These are phyloP conservation scores for Biston betularia DNA, from an alignment of 2,888 invertebrate species.

Conservation along the genomic window DNA sequence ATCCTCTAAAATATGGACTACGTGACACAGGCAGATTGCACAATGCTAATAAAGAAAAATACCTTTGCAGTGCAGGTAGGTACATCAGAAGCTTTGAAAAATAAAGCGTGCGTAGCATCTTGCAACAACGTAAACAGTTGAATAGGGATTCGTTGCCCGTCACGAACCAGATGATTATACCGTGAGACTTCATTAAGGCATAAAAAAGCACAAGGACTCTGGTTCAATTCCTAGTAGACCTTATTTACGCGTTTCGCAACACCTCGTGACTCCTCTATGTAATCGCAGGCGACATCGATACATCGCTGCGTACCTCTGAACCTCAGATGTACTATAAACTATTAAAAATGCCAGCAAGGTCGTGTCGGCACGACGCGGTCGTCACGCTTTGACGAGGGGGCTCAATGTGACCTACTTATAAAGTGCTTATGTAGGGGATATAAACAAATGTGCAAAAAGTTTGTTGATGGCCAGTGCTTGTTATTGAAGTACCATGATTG, in stretches of 20 bases:
- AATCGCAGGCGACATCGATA: constrained; percentile 59
- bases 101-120: constrained; percentile 7
- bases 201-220: constrained; percentile 30
- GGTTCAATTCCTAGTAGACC: constrained; percentile 47
- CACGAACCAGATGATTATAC: constrained; percentile 23
- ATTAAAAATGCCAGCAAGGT: constrained; percentile 42
- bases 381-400: constrained; percentile 45
- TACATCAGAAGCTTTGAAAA: not conserved
- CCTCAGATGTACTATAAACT: constrained; percentile 38
- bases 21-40: too few species aligned
- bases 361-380: constrained; percentile 39
- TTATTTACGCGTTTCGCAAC: constrained; percentile 59
- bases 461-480: not conserved
- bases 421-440: constrained; percentile 21
- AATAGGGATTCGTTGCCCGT: constrained; percentile 21
- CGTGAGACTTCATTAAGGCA: constrained; percentile 32
- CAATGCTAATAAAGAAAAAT: too few species aligned
- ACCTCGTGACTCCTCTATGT: constrained; percentile 65
- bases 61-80: too few species aligned
- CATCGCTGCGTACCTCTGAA: constrained; percentile 50
- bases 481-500: constrained; percentile 15
- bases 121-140: constrained; percentile 35
- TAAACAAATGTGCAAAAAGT: constrained; percentile 20
- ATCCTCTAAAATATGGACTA: too few species aligned
- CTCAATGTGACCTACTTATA: constrained; percentile 29